Percentiles rank a stretch among this genome's conserved stretches.
phyloP scores from a whole-genome alignment of 2,888 invertebrate genomes.

The Lathronympha strigana region DNA sequence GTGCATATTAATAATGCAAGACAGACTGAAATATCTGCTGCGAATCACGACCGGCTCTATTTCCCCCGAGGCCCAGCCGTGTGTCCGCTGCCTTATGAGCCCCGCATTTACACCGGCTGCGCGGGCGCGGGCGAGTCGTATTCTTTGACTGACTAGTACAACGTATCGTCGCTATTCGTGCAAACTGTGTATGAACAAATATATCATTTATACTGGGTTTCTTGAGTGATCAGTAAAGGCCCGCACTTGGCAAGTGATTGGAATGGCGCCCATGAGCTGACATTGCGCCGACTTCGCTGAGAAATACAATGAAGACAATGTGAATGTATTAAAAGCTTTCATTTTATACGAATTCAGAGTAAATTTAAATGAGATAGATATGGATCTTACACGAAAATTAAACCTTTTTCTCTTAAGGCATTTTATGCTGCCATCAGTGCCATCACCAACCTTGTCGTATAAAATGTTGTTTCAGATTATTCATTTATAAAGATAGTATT shows the following conservation, averaged over 20 bases:
- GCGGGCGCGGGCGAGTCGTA: neutral
- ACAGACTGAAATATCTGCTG: conserved; percentile 29
- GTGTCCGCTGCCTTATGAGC: conserved; percentile 25
- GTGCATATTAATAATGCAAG: conserved; percentile 36
- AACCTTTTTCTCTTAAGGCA: neutral
- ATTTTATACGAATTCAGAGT: conserved; percentile 15
- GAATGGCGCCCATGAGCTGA: conserved; percentile 28
- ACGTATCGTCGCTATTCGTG: neutral
- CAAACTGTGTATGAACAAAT: no score
- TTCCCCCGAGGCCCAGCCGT: conserved; percentile 26
- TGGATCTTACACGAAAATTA: neutral
- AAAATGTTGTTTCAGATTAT: neutral
- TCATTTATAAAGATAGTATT: neutral
- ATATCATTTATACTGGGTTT: neutral
- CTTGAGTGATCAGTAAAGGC: neutral
- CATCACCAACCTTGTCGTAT: neutral
- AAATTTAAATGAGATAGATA: conserved; percentile 12
- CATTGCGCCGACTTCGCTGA: conserved; percentile 48
- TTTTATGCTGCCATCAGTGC: neutral
- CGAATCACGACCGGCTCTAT: conserved; percentile 34
- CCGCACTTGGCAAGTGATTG: conserved; percentile 31
- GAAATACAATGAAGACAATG: conserved; percentile 43
- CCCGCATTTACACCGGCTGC: neutral
- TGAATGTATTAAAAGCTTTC: conserved; percentile 28
- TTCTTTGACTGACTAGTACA: neutral